A percentile compares a stretch with the other conserved stretches of the same genome.
These are phyloP conservation scores for Anolis apletophallus DNA, from an alignment of 2,797 vertebrate species.

Conservation along the genomic window DNA sequence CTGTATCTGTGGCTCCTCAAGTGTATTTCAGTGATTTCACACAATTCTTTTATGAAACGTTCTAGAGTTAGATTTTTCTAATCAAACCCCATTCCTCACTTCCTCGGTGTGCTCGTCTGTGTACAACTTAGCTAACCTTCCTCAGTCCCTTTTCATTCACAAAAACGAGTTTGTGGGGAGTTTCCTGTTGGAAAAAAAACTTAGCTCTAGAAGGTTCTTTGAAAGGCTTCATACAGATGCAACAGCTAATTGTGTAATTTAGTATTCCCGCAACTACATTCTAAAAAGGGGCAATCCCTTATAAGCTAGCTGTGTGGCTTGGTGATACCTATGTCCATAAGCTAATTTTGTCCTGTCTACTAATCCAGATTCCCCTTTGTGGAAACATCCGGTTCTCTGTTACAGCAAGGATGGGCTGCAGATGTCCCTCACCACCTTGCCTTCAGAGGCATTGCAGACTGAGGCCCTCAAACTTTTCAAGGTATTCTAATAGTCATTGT, in stretches of 20 bases:
- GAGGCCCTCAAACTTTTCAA: slow-evolving; percentile 97
- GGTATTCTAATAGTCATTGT: slow-evolving; percentile 71
- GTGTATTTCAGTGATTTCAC: too few relatives aligned
- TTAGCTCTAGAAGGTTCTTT: too few relatives aligned
- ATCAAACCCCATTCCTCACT: too few relatives aligned
- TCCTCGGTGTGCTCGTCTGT: too few relatives aligned
- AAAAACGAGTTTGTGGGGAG: too few relatives aligned
- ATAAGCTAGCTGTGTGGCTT: neutral
- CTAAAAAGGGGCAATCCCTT: neutral
- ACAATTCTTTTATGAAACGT: too few relatives aligned
- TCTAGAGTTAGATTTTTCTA: too few relatives aligned
- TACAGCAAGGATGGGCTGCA: slow-evolving; percentile 90
- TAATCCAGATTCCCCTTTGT: slow-evolving; percentile 85
- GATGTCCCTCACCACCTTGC: slow-evolving; percentile 84
- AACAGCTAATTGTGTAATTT: neutral
- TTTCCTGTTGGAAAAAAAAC: too few relatives aligned
- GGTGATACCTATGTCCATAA: neutral
- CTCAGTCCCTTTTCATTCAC: too few relatives aligned
- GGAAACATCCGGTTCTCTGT: slow-evolving; percentile 89
- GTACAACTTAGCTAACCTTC: too few relatives aligned
- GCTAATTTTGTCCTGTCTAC: slow-evolving; percentile 37
- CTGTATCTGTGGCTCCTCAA: neutral
- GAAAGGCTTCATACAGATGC: too few relatives aligned
- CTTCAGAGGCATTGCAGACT: slow-evolving; percentile 89
- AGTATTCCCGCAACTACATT: neutral